Evolutionary conservation across 2,888 invertebrate species (phyloP).

Genomic region (Acleris holmiana): DNA sequence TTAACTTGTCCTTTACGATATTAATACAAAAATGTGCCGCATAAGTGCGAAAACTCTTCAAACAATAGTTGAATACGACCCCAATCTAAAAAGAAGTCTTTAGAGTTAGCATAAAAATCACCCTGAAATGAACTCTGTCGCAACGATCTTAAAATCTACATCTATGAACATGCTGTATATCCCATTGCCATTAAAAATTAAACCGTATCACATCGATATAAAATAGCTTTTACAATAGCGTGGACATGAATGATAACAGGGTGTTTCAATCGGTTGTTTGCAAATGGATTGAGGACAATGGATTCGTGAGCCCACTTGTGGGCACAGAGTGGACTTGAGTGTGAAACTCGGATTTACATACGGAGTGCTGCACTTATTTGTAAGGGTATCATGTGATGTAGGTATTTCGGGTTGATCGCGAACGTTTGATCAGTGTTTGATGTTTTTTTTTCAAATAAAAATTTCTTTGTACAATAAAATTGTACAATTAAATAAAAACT

Average conservation of each 20-base stretch:
- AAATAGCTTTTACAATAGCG: not conserved
- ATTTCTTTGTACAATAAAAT: too few species aligned
- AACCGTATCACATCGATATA: not conserved
- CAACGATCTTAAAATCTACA: constrained; percentile 10
- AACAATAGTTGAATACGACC: constrained; percentile 31
- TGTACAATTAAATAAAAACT: too few species aligned
- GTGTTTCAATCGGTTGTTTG: constrained; percentile 34
- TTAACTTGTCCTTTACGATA: too few species aligned
- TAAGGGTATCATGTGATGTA: constrained; percentile 18
- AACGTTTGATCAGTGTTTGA: not conserved
- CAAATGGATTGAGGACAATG: constrained; percentile 38
- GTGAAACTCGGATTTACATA: constrained; percentile 35
- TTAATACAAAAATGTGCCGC: not conserved
- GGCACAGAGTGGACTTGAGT: constrained; percentile 34
- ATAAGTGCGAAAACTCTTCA: constrained; percentile 35
- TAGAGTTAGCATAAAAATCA: not conserved
- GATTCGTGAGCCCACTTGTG: constrained; percentile 33
- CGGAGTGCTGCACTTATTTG: constrained; percentile 19
- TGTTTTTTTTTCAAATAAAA: too few species aligned
- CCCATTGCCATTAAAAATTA: not conserved
- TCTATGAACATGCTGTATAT: not conserved
- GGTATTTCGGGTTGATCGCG: not conserved
- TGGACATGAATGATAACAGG: constrained; percentile 5
- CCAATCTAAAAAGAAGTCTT: constrained; percentile 24
- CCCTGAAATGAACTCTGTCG: constrained; percentile 14